Conservation (phyloP, 2,888 invertebrate genomes). For the Anthophora plumipes region DNA sequence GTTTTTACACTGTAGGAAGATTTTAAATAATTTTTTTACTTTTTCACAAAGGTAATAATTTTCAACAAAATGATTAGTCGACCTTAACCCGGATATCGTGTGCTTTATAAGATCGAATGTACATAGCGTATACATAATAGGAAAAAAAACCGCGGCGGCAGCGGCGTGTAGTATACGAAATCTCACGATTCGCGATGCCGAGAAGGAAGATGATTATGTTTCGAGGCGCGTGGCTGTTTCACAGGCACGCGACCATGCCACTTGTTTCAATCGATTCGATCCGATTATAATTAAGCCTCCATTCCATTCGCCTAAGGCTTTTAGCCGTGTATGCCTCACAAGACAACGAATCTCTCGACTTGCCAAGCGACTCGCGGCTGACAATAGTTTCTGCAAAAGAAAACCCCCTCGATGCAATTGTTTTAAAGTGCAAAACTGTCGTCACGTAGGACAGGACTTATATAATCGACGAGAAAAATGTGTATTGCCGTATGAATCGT, state of each 20-base stretch:
- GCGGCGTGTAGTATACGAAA: slow-evolving; percentile 47
- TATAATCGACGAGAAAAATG: neutral
- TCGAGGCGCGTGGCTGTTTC: slow-evolving; percentile 43
- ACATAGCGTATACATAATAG: slow-evolving; percentile 54
- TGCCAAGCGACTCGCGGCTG: slow-evolving; percentile 49
- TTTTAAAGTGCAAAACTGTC: slow-evolving; percentile 31
- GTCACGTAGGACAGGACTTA: slow-evolving; percentile 51
- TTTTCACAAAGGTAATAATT: neutral
- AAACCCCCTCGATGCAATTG: slow-evolving; percentile 16
- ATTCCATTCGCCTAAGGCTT: slow-evolving; percentile 53
- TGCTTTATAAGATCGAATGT: slow-evolving; percentile 58
- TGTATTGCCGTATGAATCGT: no score
- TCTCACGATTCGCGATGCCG: slow-evolving; percentile 49
- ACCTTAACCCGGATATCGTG: slow-evolving; percentile 30
- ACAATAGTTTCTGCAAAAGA: slow-evolving; percentile 35
- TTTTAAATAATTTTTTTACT: neutral
- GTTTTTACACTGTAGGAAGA: neutral
- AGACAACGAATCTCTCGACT: slow-evolving; percentile 67
- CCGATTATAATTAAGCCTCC: slow-evolving; percentile 47
- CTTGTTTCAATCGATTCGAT: slow-evolving; percentile 59
- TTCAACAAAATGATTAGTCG: neutral
- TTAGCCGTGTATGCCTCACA: slow-evolving; percentile 54
- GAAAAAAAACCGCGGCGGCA: slow-evolving; percentile 44
- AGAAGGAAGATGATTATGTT: slow-evolving; percentile 47
- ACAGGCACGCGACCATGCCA: slow-evolving; percentile 55